Base-by-base conservation (phyloP, 2,888 invertebrate species). In the Lingula anatina region DNA sequence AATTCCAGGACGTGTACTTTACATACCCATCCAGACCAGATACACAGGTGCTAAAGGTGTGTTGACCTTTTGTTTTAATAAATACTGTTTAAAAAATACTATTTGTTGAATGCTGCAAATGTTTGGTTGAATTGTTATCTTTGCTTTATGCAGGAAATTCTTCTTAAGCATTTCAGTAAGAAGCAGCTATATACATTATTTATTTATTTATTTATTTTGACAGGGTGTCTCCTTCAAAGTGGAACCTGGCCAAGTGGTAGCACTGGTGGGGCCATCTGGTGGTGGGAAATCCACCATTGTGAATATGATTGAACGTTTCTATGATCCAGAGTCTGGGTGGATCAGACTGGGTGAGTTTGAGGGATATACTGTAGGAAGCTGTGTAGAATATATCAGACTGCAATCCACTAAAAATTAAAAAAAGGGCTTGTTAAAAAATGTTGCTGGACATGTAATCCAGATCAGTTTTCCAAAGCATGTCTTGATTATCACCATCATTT, bases 201-300 rank as follows among this genome's bases (percentile, higher is more conserved):
- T 9, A 18, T 9, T 39, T 9, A 18, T 9, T 20, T 12, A 9
- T 18, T n/a, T n/a, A n/a, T n/a, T n/a, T n/a, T n/a, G n/a, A 9
- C 57, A 73, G 71, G 63, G 61, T 37, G 57, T 73, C 4, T 60
- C 64, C 1, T 68, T 73, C 46, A 57, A 37, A 15, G 68, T 73
- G 5, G 55, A 68, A 18, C 62, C 65, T 18, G 73, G 73, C 41
- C 59, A 71, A 48, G 62, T 72, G 64, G 65, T 73, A n/a, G 73
- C 73, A 2, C 56, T 73, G 27, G 73, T 73, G 5, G 71, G 73
- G 3, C 73, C 73, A 2, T 71, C 71, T 46, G 73, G 73, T 43
- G 71, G 71, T 35, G 73, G 73, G 18, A 73, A 73, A 57, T 71
- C 71, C 21, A 73, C 73, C 15, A 62, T 72, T n/a, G 70, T 73